phyloP scores from a whole-genome alignment of 2,797 vertebrate genomes.

The Eurystomus glaucurus region DNA sequence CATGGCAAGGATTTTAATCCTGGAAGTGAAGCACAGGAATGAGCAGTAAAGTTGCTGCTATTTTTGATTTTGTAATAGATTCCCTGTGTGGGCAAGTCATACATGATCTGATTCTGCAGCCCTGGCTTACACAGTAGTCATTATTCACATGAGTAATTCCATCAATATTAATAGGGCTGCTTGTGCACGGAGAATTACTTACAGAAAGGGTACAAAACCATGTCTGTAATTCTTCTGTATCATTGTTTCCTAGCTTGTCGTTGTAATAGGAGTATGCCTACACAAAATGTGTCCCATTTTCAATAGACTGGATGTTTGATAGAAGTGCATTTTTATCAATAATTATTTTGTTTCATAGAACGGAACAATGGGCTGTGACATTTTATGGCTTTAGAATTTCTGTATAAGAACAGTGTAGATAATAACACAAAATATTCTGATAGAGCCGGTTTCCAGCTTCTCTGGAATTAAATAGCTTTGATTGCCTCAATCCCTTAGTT shows the following conservation, averaged over 20 bases:
- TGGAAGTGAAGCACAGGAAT: neutral
- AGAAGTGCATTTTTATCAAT: neutral
- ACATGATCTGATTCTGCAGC: neutral
- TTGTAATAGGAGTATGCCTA: neutral
- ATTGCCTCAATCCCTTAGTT: neutral
- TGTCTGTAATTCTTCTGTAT: neutral
- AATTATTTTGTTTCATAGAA: conserved; percentile 28
- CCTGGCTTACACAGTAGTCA: neutral
- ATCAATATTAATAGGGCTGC: conserved; percentile 1
- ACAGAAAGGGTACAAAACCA: neutral
- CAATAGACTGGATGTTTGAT: neutral
- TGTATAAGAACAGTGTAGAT: neutral
- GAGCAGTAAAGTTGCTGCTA: neutral
- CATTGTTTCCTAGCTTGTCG: neutral
- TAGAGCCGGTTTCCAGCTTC: neutral
- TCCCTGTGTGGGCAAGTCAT: neutral
- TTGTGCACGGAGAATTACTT: neutral
- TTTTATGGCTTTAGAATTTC: neutral
- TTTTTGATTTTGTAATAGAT: neutral
- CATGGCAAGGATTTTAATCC: neutral
- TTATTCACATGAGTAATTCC: conserved; percentile 15
- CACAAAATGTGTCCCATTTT: neutral
- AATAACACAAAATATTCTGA: conserved; percentile 4
- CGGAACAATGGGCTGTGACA: neutral
- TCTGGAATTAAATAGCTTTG: conserved; percentile 5